Evolutionary conservation across 2,888 invertebrate species (phyloP).

Genomic region (Timandra comae): DNA sequence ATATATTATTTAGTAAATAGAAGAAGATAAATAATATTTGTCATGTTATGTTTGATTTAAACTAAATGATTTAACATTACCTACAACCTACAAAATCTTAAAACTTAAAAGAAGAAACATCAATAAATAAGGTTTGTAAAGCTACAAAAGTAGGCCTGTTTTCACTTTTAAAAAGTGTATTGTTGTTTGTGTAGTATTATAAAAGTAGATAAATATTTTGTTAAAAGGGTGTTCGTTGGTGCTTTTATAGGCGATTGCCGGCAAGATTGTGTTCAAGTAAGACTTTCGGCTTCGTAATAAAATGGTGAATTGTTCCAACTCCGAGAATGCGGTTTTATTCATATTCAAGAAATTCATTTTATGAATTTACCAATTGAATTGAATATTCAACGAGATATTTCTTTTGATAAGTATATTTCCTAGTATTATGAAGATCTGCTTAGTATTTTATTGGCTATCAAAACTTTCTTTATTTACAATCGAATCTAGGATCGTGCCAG

Average conservation of each 20-base stretch:
- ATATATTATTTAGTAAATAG: no score
- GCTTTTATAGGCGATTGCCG: constrained; percentile 32
- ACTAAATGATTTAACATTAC: no score
- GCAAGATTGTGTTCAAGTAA: constrained; percentile 25
- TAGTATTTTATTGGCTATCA: constrained; percentile 8
- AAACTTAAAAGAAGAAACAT: no score
- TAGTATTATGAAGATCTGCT: constrained; percentile 5
- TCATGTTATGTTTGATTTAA: no score
- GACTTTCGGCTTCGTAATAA: constrained; percentile 26
- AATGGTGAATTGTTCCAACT: constrained; percentile 30
- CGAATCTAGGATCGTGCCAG: neutral
- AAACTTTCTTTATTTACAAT: constrained; percentile 4
- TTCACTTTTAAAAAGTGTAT: no score
- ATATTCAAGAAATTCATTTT: constrained; percentile 20
- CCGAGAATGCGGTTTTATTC: constrained; percentile 17
- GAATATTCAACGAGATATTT: constrained; percentile 15
- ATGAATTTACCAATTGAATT: constrained; percentile 19
- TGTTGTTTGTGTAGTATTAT: no score
- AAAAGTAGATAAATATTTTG: constrained; percentile 36
- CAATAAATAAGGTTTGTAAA: no score
- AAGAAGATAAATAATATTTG: no score
- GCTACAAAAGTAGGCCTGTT: no score
- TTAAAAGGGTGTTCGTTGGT: constrained; percentile 28
- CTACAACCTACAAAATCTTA: no score
- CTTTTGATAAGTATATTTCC: neutral